Evolutionary conservation across 2,888 invertebrate species (phyloP).

Genomic region (Oligia latruncula): DNA sequence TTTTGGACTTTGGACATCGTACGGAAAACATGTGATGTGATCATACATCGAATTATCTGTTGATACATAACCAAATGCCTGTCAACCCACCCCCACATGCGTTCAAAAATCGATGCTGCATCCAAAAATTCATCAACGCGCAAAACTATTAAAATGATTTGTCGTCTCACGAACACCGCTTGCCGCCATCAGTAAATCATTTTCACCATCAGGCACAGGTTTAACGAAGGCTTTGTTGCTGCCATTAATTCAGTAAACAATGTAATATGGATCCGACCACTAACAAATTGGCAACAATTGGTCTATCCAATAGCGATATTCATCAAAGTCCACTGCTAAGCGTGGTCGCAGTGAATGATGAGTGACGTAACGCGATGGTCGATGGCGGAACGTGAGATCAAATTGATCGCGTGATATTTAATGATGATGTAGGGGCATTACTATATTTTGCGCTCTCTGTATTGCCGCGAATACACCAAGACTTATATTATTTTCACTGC

Average conservation of each 20-base stretch:
- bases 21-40: too few species aligned
- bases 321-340: conserved; percentile 70
- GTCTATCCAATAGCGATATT: conserved; percentile 69
- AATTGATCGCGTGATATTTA: conserved; percentile 52
- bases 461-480: neutral
- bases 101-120: conserved; percentile 38
- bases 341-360: conserved; percentile 57
- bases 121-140: conserved; percentile 62
- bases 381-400: conserved; percentile 51
- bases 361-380: conserved; percentile 48
- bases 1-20: too few species aligned
- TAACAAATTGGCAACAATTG: conserved; percentile 79
- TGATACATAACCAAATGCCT: neutral
- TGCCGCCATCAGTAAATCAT: conserved; percentile 67
- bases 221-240: conserved; percentile 63
- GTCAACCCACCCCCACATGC: neutral
- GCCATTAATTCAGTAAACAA: conserved; percentile 75
- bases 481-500: neutral
- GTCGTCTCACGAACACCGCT: conserved; percentile 56
- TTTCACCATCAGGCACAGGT: conserved; percentile 65
- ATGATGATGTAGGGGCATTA: conserved; percentile 35
- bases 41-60: neutral
- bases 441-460: neutral
- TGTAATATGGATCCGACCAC: conserved; percentile 73
- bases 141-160: conserved; percentile 66